A percentile compares a stretch with the other conserved stretches of the same genome.
phyloP scores from a whole-genome alignment of 1,140 invertebrate genomes.

The Drosophila pseudoobscura region DNA sequence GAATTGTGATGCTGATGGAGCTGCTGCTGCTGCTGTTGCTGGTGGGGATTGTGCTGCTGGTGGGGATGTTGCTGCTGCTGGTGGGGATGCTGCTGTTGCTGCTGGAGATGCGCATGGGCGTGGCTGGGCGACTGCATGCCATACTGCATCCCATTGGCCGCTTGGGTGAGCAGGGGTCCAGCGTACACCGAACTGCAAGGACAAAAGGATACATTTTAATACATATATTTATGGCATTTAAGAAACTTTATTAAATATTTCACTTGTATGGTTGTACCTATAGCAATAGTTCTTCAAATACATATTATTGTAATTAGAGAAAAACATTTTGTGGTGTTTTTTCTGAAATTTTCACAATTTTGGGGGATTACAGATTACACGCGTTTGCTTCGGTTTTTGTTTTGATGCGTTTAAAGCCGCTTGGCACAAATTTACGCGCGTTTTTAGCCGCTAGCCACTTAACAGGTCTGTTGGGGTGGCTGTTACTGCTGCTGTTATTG shows the following conservation, averaged over 20 bases:
- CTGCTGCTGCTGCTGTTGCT: constrained; percentile 55
- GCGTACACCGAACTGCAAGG: constrained; percentile 75
- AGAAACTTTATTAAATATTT: neutral
- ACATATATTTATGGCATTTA: neutral
- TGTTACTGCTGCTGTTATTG: constrained; percentile 19
- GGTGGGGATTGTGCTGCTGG: constrained; percentile 33
- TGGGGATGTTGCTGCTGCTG: constrained; percentile 52
- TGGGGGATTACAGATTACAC: neutral
- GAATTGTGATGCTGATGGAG: constrained; percentile 67
- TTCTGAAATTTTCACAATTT: neutral
- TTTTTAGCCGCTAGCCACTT: constrained; percentile 29
- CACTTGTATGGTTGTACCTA: constrained; percentile 52
- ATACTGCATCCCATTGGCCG: constrained; percentile 75
- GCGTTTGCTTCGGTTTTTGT: no score
- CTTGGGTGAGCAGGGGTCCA: constrained; percentile 63
- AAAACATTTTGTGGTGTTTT: constrained; percentile 60
- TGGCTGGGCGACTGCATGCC: constrained; percentile 70
- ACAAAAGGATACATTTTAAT: neutral
- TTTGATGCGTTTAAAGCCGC: constrained; percentile 41
- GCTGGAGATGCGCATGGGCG: constrained; percentile 59
- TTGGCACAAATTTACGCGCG: constrained; percentile 17
- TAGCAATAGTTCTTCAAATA: constrained; percentile 81
- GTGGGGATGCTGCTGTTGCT: constrained; percentile 53
- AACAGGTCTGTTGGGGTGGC: neutral
- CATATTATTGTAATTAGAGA: constrained; percentile 81